Evolutionary conservation across 2,888 invertebrate genomes (phyloP), one percentile per base, ranked within the genome.

Genomic region (Drosophila pseudotakahashii): DNA sequence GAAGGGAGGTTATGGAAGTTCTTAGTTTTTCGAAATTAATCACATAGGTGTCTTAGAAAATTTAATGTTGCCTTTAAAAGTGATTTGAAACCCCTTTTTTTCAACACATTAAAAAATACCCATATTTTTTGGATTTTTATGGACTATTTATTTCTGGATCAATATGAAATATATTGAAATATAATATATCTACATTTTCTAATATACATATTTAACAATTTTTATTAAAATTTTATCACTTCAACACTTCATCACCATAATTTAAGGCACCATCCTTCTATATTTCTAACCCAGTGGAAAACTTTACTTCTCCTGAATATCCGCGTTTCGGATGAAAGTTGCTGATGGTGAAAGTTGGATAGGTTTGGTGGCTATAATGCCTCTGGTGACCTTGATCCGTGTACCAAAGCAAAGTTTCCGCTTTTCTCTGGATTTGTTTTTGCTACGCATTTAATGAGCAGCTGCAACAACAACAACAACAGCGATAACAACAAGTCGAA

Each of bases 391-490:
- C 66, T 66, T 66, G 66, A 66, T 66, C 66, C 66, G 63, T 63
- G 63, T 63, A 48, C 36, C 54, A 13, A 23, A 23, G 45, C 59
- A 70, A 68, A 62, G 53, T 53, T 64, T 67, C 30, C 36, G 30
- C 16, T 45, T 54, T 23, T 50, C 34, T 55, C 72, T 77, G 81
- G 80, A 82, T 81, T 64, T 69, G 60, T 72, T 57, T 52, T 50
- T 64, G 69, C 51, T 60, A 51, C 63, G 72, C 64, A 71, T 69
- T 82, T 81, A 81, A 81, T 81, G 81, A 78, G 81, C 75, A 63
- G 74, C 45, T 66, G 53, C 69, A 77, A 73, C 75, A 83, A 74
- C 70, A 83, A 74, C 70, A 80, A 69, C 48, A 73, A 52, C 37
- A 58, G 57, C 45, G 44, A 36, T 34, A 63, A 50, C 57, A 67